phyloP scores from a whole-genome alignment of 1,140 invertebrate genomes.

The Adoxophyes honmai region DNA sequence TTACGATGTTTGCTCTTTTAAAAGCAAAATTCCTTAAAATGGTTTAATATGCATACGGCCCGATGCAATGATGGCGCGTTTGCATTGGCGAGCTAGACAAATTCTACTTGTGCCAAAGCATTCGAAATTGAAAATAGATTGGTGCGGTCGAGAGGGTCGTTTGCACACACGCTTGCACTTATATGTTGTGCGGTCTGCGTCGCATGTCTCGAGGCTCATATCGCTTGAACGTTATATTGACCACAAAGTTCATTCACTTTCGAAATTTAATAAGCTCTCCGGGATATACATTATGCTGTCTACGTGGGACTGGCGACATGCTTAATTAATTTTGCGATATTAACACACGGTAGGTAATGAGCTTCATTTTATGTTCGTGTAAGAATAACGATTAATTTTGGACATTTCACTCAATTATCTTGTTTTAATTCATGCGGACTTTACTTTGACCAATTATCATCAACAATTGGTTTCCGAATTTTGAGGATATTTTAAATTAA shows the following conservation, averaged over 20 bases:
- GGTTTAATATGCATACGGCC: background rate
- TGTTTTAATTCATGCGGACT: too few species aligned
- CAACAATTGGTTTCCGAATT: too few species aligned
- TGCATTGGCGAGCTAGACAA: constrained; percentile 11
- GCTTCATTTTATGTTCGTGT: too few species aligned
- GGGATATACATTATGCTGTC: background rate
- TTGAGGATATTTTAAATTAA: too few species aligned
- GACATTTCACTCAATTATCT: too few species aligned
- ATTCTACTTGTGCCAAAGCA: constrained; percentile 15
- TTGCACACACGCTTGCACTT: constrained; percentile 7
- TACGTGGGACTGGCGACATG: too few species aligned
- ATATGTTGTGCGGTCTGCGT: constrained; percentile 10
- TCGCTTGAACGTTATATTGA: background rate
- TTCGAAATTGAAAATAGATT: constrained; percentile 16
- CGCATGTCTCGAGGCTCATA: constrained; percentile 9
- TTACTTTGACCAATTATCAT: too few species aligned
- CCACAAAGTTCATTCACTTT: background rate
- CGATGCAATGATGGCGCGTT: background rate
- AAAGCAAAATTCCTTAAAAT: too few species aligned
- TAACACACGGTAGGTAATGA: too few species aligned
- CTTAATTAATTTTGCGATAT: too few species aligned
- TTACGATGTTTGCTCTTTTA: too few species aligned
- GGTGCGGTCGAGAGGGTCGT: constrained; percentile 7
- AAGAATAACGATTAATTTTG: too few species aligned
- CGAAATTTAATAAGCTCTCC: background rate